Base-by-base conservation (phyloP, 53 echinoderm and acorn worm species). In the Holothuria leucospilota region DNA sequence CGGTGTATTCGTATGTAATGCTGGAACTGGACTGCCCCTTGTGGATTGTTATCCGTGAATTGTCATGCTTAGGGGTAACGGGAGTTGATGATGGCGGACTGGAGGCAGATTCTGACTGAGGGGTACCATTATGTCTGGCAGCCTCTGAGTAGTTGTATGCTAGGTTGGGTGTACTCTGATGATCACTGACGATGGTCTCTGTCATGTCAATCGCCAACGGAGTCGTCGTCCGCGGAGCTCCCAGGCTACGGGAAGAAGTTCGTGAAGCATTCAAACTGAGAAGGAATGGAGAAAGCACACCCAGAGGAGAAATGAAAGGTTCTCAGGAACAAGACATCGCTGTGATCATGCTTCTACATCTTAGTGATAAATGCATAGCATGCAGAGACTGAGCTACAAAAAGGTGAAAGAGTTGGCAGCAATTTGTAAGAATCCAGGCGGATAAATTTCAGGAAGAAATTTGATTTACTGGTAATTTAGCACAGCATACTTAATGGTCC, bases 1-100 rank as follows among this genome's bases (percentile, higher is more conserved):
- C 99, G 3, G 92, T 95, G 90, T 99, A 99, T 82, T 99, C 95
- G 29, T 95, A 99, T n/a, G 92, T 92, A 30, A 96, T 95, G 85
- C 99, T 99, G 23, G 95, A 95, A 78, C 80, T 94, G n/a, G 94
- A 94, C 82, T 93, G 91, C 20, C 95, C 99, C 67, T 94, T 94
- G 75, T 94, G 95, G 51, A 99, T 95, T 13, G 94, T 92, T 68
- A 99, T 99, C 52, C 99, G 83, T 39, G 99, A 95, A 90, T 95
- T 99, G 77, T 93, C 95, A 51, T 96, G 96, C 40, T 93, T 89
- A 6, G 99, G 99, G 4, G 99, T 99, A 81, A 94, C 94, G 15
- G 99, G 99, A 12, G 99, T 95, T 24, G 99, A 99, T 10, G 99
- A 99, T 34, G 88, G 87, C 3, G 95, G 95, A 34, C 95, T 94